Base-by-base conservation (phyloP, 2,888 invertebrate genomes). In the Hemistola chrysoprasaria region DNA sequence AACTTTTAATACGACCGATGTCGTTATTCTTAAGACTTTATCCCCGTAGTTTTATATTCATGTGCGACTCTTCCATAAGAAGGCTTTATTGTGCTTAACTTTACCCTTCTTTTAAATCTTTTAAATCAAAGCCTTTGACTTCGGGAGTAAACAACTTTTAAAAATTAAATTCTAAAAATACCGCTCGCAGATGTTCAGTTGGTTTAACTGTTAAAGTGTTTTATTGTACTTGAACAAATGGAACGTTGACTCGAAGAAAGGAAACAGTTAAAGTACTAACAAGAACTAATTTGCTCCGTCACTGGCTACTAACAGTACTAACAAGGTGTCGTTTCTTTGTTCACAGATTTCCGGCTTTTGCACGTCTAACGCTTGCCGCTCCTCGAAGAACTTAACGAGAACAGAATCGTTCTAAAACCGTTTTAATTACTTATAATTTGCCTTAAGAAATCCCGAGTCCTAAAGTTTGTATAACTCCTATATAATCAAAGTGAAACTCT, bases 321-420 rank as follows among this genome's bases (percentile, higher is more conserved):
- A 87, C 84, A 73, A 64, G 34, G 39, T 67, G 49, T 52, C 55
- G 52, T 83, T 77, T 81, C 78, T 85, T 88, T 88, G 86, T 88
- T 64, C 82, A 59, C 87, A 88, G 87, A 78, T 82, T 61, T 47
- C 69, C 69, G 56, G 68, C 60, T 61, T 64, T 55, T 60, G 50
- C 59, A 58, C 37, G 45, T 45, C 62, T 73, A 70, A 71, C 69
- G 61, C 67, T 72, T 70, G 51, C 60, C 31, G 49, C 53, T 50
- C 48, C 58, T 56, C 64, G 65, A 65, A 64, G 64, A 69, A 70
- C 53, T 63, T 56, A 62, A 62, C 64, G 57, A 62, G 56, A 58
- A 62, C 56, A 50, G 49, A 53, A 53, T 56, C 55, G 53, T 30
- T 53, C 41, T 53, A 47, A 56, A 53, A 58, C 50, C 44, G 50